phyloP scores from a whole-genome alignment of 2,113 vertebrate genomes.

The Barnardius zonarius region DNA sequence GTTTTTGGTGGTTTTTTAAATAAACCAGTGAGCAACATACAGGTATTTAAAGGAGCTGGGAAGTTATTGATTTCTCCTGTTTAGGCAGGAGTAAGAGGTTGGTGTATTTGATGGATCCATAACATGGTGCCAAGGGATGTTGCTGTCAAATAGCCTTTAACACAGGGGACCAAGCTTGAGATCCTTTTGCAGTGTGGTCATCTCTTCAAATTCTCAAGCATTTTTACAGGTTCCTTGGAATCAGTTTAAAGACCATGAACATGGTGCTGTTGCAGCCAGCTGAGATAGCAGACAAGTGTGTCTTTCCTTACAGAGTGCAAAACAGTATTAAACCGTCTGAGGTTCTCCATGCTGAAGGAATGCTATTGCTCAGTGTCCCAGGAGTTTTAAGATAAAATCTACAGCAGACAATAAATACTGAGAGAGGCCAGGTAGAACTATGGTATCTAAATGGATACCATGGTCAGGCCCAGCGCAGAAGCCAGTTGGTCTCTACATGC shows the following conservation, averaged over 20 bases:
- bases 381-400: not conserved
- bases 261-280: not conserved
- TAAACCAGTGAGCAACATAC: not conserved
- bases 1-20: not conserved
- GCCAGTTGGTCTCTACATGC: not conserved
- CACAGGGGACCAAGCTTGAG: not conserved
- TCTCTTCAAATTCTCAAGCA: not conserved
- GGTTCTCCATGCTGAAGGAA: not conserved
- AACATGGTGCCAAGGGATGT: not conserved
- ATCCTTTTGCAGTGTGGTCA: not conserved
- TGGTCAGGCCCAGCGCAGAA: not conserved
- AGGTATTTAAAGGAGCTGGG: not conserved
- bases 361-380: not conserved
- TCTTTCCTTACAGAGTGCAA: not conserved
- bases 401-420: not conserved
- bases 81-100: not conserved
- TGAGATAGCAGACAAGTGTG: not conserved
- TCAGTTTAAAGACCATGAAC: not conserved
- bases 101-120: not conserved
- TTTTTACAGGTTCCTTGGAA: not conserved
- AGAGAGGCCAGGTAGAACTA: not conserved
- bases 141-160: not conserved
- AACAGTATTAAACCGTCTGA: not conserved
- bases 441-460: not conserved
- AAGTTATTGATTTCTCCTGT: not conserved